These are phyloP conservation scores for Cydia fagiglandana DNA, from an alignment of 1,140 invertebrate genomes.

Conservation along the genomic window DNA sequence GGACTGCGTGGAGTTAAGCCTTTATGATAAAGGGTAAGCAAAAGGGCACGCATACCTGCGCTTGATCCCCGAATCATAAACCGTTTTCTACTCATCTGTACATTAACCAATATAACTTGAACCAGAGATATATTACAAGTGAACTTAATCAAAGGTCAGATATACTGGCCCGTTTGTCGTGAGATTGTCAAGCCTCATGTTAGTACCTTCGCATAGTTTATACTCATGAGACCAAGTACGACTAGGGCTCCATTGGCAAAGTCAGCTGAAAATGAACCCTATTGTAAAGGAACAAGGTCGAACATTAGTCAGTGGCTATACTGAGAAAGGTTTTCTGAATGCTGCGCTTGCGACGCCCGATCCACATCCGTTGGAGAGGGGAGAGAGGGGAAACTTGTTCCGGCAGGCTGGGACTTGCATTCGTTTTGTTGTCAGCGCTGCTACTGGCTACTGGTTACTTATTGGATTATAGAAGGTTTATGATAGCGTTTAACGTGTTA, in stretches of 20 bases:
- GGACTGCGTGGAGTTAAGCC: neutral
- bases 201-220: neutral
- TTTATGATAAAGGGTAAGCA: neutral
- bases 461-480: conserved; percentile 1
- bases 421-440: neutral
- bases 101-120: neutral
- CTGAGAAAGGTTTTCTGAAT: neutral
- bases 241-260: too few species aligned
- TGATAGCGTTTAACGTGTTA: conserved; percentile 1
- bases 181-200: neutral
- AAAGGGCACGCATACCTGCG: conserved; percentile 1
- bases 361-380: conserved; percentile 10
- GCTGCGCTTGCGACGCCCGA: neutral
- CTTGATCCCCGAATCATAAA: neutral
- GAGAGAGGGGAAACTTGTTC: neutral
- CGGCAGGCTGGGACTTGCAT: neutral
- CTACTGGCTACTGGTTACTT: neutral
- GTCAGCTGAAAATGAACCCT: neutral
- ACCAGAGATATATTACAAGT: neutral
- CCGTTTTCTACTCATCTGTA: neutral
- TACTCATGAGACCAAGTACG: too few species aligned
- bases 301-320: neutral
- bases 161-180: neutral
- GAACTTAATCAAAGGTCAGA: neutral
- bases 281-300: neutral